Evolutionary conservation across 2,888 invertebrate species (phyloP).

Genomic region (Pammene aurita): DNA sequence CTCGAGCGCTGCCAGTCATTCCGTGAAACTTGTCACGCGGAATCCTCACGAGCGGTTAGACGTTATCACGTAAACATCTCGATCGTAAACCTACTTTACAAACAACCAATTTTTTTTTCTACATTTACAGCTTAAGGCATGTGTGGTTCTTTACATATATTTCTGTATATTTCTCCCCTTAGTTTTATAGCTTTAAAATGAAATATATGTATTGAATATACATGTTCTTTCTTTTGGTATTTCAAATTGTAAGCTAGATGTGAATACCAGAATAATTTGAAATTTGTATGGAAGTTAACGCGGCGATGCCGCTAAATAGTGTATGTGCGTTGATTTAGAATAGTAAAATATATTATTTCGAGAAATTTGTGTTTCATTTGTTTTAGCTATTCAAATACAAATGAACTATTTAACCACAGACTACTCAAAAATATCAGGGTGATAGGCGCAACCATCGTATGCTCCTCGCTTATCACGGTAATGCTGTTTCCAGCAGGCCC

Average conservation of each 20-base stretch:
- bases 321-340: slow-evolving; percentile 52
- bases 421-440: too few species aligned
- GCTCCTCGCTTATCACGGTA: too few species aligned
- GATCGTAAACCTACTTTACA: too few species aligned
- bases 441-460: too few species aligned
- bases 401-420: neutral
- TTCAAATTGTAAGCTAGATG: neutral
- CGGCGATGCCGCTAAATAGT: slow-evolving; percentile 44
- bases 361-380: slow-evolving; percentile 46
- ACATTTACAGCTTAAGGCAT: slow-evolving; percentile 16
- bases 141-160: slow-evolving; percentile 33
- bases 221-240: neutral
- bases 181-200: slow-evolving; percentile 29
- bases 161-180: slow-evolving; percentile 17
- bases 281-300: slow-evolving; percentile 6
- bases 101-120: slow-evolving; percentile 21
- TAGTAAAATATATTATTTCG: slow-evolving; percentile 57
- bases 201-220: slow-evolving; percentile 29
- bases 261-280: neutral
- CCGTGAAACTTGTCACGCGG: too few species aligned
- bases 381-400: neutral
- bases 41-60: too few species aligned
- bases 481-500: too few species aligned
- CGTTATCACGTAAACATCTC: too few species aligned
- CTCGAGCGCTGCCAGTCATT: too few species aligned